These are phyloP conservation scores for Mixornis gularis DNA, from an alignment of 2,113 vertebrate genomes.

Conservation along the genomic window DNA sequence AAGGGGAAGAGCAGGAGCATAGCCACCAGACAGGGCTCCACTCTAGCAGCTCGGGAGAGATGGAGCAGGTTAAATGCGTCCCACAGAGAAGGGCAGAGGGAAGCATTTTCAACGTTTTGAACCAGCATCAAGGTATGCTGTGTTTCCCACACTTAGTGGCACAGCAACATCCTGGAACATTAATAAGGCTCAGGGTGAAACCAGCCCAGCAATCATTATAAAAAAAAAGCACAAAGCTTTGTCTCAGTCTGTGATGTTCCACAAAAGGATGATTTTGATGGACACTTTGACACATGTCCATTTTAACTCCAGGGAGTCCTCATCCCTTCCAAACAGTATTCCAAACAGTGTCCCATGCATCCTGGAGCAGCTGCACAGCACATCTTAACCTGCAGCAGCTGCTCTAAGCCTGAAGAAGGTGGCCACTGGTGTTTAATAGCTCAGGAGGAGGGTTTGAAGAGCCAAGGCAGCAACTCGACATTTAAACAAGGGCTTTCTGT, in stretches of 20 bases:
- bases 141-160: background rate
- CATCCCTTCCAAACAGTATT: background rate
- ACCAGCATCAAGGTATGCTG: background rate
- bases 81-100: background rate
- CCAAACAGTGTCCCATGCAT: fast-evolving
- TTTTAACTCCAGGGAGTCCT: background rate
- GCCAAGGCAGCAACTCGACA: background rate
- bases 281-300: background rate
- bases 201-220: background rate
- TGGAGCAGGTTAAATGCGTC: background rate
- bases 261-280: background rate
- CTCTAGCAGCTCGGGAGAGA: background rate
- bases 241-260: background rate
- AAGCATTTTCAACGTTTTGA: background rate
- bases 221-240: background rate
- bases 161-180: background rate
- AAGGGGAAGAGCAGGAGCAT: background rate
- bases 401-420: background rate
- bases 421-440: background rate
- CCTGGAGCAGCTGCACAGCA: fast-evolving
- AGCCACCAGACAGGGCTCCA: background rate
- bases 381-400: conserved; percentile 11
- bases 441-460: background rate
- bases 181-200: background rate
- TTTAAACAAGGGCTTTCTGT: background rate